Base-by-base conservation (phyloP, 1,140 invertebrate species). In the Temnothorax nylanderi region DNA sequence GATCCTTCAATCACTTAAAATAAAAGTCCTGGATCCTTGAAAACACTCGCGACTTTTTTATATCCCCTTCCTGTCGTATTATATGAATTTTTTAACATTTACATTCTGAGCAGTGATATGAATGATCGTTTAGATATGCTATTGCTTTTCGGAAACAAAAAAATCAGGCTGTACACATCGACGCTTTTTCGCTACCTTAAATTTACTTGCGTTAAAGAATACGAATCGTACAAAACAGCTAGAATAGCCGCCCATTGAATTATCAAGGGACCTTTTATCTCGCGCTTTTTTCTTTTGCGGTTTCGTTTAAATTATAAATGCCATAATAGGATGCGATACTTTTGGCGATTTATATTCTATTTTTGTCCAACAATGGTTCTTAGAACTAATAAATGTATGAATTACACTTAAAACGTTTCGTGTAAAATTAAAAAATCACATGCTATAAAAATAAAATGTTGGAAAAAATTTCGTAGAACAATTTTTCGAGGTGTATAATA, bases 221-320 rank as follows among this genome's bases (percentile, higher is more conserved):
- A 93, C 91, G 92, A 93, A 93, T 92, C 87, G 92, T 93, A 93
- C 85, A 93, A 93, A 93, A 93, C 91, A 93, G 92, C 91, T 93
- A 91, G 77, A 85, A 87, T 75, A 74, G 64, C 51, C 76, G 74
- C 54, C 78, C 89, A 81, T 89, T 85, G 88, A 49, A 78, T 80
- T 8, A 47, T 75, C 41, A 41, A 75, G 16, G 54, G 47, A 84
- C 69, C 80, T 74, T 84, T 32, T 84, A 26, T 37, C 78, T 58
- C 62, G 8, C 32, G 21, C 51, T 26, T 47, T 67, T 18, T 21
- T 37, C 10, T 58, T 51, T 62, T 26, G 34, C 7, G 32, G 1
- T 82, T 78, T 75, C 60, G n/a, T 41, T 32, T 60, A 58, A 60
- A 37, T 82, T 37, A 44, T 51, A 49, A 78, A 82, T 34, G 54